phyloP scores from a whole-genome alignment of 2,888 invertebrate genomes.

The Drosophila fungiperda region DNA sequence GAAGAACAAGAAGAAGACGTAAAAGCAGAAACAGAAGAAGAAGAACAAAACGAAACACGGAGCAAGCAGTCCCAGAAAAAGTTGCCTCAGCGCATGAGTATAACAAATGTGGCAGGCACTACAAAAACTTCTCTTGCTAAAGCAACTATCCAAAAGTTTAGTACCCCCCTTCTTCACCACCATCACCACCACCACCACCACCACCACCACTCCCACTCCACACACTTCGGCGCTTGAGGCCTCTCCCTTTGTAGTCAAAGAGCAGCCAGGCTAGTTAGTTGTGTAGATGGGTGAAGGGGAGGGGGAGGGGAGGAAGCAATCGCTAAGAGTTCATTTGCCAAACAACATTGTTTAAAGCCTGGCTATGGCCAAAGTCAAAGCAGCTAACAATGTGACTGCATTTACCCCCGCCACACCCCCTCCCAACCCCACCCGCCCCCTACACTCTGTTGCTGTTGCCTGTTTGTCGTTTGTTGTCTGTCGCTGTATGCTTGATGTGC shows the following conservation, averaged over 20 bases:
- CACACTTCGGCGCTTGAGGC: not conserved
- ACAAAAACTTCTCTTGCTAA: slow-evolving; percentile 46
- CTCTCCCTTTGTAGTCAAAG: not conserved
- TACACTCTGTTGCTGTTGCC: not conserved
- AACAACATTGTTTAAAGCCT: slow-evolving; percentile 46
- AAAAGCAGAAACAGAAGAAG: not conserved
- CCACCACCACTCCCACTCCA: not conserved
- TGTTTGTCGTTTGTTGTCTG: slow-evolving; percentile 15
- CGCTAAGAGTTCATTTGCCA: slow-evolving; percentile 64
- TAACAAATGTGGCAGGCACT: slow-evolving; percentile 54
- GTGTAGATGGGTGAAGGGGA: slow-evolving; percentile 14
- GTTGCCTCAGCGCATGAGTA: slow-evolving; percentile 21
- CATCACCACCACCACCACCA: not conserved
- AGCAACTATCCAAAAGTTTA: slow-evolving; percentile 25
- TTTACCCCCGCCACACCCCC: not conserved
- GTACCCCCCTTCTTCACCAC: not conserved
- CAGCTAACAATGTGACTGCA: slow-evolving; percentile 58
- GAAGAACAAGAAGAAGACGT: not conserved
- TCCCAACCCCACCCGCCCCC: not conserved
- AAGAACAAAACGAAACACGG: slow-evolving; percentile 10
- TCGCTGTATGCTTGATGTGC: slow-evolving; percentile 15
- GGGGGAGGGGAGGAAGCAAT: slow-evolving; percentile 16
- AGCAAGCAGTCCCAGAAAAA: slow-evolving; percentile 9
- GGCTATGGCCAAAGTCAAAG: slow-evolving; percentile 27
- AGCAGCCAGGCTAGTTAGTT: slow-evolving; percentile 47